phyloP scores from a whole-genome alignment of 2,113 vertebrate genomes.

The Clarias macrocephalus region DNA sequence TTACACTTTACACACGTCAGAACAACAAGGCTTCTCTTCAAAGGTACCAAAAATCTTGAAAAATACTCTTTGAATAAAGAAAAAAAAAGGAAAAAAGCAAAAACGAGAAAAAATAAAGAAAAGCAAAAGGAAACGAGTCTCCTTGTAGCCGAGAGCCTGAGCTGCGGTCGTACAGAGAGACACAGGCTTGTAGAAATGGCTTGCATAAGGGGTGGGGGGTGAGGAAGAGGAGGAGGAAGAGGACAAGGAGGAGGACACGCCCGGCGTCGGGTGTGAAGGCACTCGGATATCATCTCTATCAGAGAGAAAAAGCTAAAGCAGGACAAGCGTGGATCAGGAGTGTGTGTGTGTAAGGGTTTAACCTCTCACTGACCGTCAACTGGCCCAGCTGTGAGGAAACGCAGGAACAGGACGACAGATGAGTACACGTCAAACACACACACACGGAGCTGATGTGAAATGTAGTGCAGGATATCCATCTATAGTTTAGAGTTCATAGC shows the following conservation, averaged over 20 bases:
- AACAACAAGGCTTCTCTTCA: conserved; percentile 54
- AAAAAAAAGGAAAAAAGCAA: not conserved
- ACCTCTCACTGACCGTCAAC: conserved; percentile 11
- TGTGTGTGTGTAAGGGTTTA: too few species aligned
- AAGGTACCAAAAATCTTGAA: conserved; percentile 62
- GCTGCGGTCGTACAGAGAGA: conserved; percentile 58
- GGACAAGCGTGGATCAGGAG: conserved; percentile 31
- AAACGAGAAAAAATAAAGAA: conserved; percentile 16
- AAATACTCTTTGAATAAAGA: conserved; percentile 55
- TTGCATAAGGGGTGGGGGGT: conserved; percentile 59
- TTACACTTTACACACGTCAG: conserved; percentile 55
- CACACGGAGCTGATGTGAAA: not conserved
- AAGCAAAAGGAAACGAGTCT: conserved; percentile 8
- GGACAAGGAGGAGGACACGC: not conserved
- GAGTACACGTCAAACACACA: not conserved
- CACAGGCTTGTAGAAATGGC: conserved; percentile 59
- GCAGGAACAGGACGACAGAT: not conserved
- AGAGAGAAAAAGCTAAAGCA: conserved; percentile 46
- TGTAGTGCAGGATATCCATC: not conserved
- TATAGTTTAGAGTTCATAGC: not conserved
- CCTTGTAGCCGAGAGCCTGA: conserved; percentile 58
- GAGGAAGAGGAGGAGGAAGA: not conserved
- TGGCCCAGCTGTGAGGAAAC: conserved; percentile 19
- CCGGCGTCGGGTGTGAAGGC: conserved; percentile 61
- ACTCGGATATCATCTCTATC: conserved; percentile 54